Conservation (phyloP, 2,113 vertebrate species). For the Plestiodon gilberti region DNA sequence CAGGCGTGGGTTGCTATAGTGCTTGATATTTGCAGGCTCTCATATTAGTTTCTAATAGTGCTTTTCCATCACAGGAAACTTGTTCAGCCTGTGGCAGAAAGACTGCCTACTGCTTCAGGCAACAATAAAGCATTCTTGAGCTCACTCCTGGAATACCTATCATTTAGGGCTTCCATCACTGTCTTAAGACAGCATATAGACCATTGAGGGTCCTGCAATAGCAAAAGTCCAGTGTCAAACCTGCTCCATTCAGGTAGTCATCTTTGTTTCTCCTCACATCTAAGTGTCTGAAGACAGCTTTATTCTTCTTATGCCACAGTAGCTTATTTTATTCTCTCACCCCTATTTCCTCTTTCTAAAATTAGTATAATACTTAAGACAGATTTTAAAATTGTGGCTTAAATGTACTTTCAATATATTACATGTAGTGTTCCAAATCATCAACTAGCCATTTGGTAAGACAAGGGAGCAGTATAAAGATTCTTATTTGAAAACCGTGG, state of each 20-base stretch:
- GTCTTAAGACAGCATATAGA: background rate
- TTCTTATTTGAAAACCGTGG: background rate
- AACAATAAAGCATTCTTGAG: background rate
- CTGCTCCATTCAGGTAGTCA: background rate
- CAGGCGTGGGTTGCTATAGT: background rate
- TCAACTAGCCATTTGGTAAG: background rate
- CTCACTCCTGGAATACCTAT: too few species aligned
- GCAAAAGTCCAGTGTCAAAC: background rate
- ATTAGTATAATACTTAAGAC: background rate
- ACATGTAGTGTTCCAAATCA: background rate
- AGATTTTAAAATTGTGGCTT: background rate
- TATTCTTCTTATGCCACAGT: background rate
- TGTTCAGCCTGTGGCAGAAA: background rate
- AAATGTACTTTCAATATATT: background rate
- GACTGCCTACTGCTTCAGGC: background rate
- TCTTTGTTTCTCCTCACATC: background rate
- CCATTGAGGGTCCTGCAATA: background rate
- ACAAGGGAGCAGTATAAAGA: constrained; percentile 18
- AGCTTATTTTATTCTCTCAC: background rate
- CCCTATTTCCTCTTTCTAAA: background rate
- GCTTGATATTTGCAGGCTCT: background rate
- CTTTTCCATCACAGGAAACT: background rate
- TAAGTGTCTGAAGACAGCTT: background rate
- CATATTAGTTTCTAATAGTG: background rate
- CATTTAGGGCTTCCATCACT: background rate